Conservation (phyloP, 2,113 vertebrate species). For the Dermatemys mawii region DNA sequence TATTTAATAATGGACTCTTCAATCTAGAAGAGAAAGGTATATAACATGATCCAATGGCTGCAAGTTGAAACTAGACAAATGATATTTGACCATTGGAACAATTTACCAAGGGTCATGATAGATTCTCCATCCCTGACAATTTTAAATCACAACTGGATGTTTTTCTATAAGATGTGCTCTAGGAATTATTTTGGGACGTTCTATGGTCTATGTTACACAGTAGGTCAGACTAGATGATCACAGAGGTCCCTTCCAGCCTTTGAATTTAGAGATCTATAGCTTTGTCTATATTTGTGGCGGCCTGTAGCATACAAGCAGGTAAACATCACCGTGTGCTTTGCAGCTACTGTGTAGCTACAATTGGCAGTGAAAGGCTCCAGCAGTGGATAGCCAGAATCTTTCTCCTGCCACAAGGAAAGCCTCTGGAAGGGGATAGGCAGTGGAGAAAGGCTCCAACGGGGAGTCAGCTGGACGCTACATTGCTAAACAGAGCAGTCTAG, state of each 20-base stretch:
- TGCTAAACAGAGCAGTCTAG: background rate
- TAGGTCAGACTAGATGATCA: background rate
- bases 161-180: background rate
- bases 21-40: background rate
- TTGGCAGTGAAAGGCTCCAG: background rate
- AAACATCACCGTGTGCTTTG: too few relatives aligned
- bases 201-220: background rate
- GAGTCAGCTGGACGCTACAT: background rate
- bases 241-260: background rate
- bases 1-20: background rate
- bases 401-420: background rate
- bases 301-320: background rate
- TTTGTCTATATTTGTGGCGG: background rate
- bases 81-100: background rate
- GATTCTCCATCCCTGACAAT: background rate
- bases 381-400: background rate
- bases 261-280: background rate
- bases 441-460: background rate
- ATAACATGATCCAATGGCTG: background rate
- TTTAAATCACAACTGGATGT: background rate
- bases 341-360: background rate
- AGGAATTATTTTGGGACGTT: background rate
- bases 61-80: background rate
- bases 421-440: background rate
- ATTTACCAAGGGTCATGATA: background rate